Conservation (phyloP, 2,888 invertebrate species). For the Elegia similella region DNA sequence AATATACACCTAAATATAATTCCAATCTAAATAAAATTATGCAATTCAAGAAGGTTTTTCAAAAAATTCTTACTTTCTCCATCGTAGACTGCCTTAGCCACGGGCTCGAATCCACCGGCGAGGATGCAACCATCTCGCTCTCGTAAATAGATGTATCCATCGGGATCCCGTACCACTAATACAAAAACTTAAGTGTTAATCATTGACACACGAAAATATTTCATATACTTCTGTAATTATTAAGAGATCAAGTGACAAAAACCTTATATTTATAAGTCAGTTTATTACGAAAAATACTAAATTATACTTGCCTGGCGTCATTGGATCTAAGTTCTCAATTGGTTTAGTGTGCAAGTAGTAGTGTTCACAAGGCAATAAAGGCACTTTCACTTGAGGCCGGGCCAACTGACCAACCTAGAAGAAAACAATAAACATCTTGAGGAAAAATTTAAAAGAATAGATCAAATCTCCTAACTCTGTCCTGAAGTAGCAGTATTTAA, state of each 20-base stretch:
- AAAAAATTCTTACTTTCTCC: constrained; percentile 74
- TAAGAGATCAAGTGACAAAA: too few species aligned
- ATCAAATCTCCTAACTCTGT: too few species aligned
- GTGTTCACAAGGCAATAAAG: constrained; percentile 95
- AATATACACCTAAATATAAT: constrained; percentile 6
- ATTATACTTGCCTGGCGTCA: constrained; percentile 86
- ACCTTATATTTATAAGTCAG: too few species aligned
- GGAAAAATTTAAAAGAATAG: too few species aligned
- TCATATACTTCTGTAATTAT: too few species aligned
- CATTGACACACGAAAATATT: neutral
- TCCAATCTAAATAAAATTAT: neutral
- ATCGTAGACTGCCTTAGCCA: constrained; percentile 94
- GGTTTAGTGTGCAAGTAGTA: constrained; percentile 95
- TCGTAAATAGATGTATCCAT: constrained; percentile 92
- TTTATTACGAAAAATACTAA: too few species aligned
- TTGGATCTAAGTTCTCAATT: constrained; percentile 87
- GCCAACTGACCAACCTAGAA: constrained; percentile 89
- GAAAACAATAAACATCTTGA: neutral
- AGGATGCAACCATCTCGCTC: constrained; percentile 92
- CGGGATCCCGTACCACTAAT: constrained; percentile 91
- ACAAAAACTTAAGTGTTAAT: constrained; percentile 21
- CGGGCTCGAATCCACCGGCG: constrained; percentile 95
- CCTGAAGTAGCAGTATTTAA: too few species aligned
- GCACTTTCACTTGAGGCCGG: constrained; percentile 92
- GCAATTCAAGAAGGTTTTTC: neutral